Evolutionary conservation across 2,797 vertebrate species (phyloP), one percentile per base, ranked within the genome.

Genomic region (Leptodactylus fallax): DNA sequence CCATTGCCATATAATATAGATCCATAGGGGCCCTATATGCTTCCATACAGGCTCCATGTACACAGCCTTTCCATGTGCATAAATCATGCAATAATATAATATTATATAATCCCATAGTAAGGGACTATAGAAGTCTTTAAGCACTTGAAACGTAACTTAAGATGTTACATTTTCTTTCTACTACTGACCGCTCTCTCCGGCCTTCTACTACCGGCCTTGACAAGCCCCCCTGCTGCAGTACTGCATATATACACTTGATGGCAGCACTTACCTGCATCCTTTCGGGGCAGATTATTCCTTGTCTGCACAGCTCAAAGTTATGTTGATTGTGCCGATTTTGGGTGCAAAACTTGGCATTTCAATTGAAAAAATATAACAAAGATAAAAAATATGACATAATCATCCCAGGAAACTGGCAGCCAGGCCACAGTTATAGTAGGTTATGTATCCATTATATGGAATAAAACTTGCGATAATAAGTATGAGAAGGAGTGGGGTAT

Each of bases 181-280:
- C 61, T 65, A 27, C n/a, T 67, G 63, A 23, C 23, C 23, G 27
- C 17, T 2, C 11, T 16, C 45, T 36, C 36, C 4, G 36, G 36
- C 45, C 27, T n/a, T 17, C n/a, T n/a, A n/a, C n/a, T n/a, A n/a
- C 36, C 4, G 36, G 36, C 45, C 27, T n/a, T 17, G 19, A 77
- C 5, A 53, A 76, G 47, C 72, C 72, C 72, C 72, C 17, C 16
- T 2, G 36, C 27, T 23, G 74, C 74, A 53, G 74, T 77, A 77
- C 74, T 53, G 21, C 10, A 23, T 77, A 2, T 53, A 23, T 53
- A 77, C 74, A 77, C 74, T 53, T 56, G 78, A 79, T 56, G 78
- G 78, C 78, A 56, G 78, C 55, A 79, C 78, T 45, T 58, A 16
- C 23, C 27, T 79, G 53, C 27, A 17, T 10, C 78, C 53, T 79